A percentile compares a stretch with the other conserved stretches of the same genome.
phyloP scores from a whole-genome alignment of 2,888 invertebrate genomes.

The Lasioglossum lativentre region DNA sequence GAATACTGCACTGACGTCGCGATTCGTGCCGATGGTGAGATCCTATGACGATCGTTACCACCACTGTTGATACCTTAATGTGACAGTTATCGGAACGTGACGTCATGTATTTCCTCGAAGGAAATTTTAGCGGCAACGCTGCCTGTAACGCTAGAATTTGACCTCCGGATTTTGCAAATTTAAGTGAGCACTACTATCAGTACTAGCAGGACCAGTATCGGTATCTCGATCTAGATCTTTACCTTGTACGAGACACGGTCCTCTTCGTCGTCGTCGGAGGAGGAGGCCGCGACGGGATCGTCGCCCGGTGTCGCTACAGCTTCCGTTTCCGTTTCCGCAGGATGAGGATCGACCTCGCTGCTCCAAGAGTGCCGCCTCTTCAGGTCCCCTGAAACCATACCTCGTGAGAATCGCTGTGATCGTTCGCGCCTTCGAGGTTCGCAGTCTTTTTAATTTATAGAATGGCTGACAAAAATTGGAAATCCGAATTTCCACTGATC shows the following conservation, averaged over 20 bases:
- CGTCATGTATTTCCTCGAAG: too few species aligned
- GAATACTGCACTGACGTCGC: too few species aligned
- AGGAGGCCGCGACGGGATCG: constrained; percentile 53
- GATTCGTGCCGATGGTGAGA: too few species aligned
- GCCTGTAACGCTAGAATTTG: too few species aligned
- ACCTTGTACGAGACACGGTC: constrained; percentile 75
- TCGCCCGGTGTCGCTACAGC: constrained; percentile 63
- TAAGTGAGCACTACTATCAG: too few species aligned
- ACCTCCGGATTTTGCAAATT: too few species aligned
- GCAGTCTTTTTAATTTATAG: not conserved
- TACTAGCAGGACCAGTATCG: not conserved
- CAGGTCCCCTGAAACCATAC: constrained; percentile 76
- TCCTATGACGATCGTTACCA: too few species aligned
- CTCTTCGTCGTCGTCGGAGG: constrained; percentile 64
- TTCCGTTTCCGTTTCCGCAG: constrained; percentile 68
- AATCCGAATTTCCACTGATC: too few species aligned
- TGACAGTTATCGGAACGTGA: not conserved
- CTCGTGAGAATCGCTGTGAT: not conserved
- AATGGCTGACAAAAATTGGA: too few species aligned
- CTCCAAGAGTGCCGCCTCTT: constrained; percentile 80
- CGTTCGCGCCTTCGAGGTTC: not conserved
- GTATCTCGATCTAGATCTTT: not conserved
- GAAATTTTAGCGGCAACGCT: too few species aligned
- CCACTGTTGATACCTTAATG: too few species aligned
- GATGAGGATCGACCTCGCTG: constrained; percentile 75